Percentiles rank a stretch among this genome's conserved stretches.
These are phyloP conservation scores for Lasioglossum morio DNA, from an alignment of 2,888 invertebrate species.

Conservation along the genomic window DNA sequence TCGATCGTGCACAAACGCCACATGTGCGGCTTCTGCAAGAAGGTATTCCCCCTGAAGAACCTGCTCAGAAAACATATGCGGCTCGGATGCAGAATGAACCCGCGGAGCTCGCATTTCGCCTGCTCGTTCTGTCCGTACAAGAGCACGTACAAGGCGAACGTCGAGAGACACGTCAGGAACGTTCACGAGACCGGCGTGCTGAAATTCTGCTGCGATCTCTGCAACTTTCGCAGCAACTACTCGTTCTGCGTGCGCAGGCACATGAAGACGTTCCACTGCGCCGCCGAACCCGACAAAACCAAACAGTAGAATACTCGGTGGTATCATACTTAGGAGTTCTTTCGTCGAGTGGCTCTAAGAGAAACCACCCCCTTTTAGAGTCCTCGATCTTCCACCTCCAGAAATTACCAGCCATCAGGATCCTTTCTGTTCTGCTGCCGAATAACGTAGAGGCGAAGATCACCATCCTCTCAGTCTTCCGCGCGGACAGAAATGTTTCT, in stretches of 20 bases:
- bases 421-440: neutral
- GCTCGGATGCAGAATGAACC: constrained; percentile 74
- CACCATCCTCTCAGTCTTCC: neutral
- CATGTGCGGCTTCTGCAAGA: constrained; percentile 75
- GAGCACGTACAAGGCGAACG: constrained; percentile 83
- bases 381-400: neutral
- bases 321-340: neutral
- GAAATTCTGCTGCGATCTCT: constrained; percentile 77
- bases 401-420: neutral
- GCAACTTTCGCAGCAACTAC: constrained; percentile 81
- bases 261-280: constrained; percentile 77
- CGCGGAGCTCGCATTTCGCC: constrained; percentile 79
- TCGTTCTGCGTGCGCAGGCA: constrained; percentile 81
- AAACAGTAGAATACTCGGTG: constrained; percentile 22
- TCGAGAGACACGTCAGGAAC: constrained; percentile 82
- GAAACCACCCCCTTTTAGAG: neutral
- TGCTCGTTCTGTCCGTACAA: constrained; percentile 83
- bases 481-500: neutral
- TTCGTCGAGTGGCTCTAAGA: neutral
- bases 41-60: constrained; percentile 71
- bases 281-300: neutral
- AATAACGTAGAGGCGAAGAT: neutral
- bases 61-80: constrained; percentile 75
- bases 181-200: constrained; percentile 75
- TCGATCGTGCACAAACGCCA: constrained; percentile 66